Base-by-base conservation (phyloP, 2,113 vertebrate species). In the Emydocephalus ijimae region DNA sequence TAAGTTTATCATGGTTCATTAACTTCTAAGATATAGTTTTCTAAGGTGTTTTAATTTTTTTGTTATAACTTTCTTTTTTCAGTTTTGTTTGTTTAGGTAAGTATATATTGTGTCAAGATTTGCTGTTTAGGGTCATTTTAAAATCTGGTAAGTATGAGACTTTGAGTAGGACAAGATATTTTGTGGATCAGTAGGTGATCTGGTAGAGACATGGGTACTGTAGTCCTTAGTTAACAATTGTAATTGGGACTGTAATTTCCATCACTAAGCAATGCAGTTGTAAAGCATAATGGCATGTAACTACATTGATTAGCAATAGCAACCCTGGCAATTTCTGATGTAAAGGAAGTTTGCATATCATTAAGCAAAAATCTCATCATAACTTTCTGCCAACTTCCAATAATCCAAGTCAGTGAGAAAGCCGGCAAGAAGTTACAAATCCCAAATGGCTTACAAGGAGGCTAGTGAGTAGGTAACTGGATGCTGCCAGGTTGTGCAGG, bases 21-120 rank as follows among this genome's bases (percentile, higher is more conserved):
- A 94, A 93, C 89, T 10, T 93, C 4, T 0, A 94, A 95, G 95
- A 92, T 45, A 39, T 1, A 4, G 52, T 59, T 87, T 29, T 52
- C 23, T 88, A 48, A 1, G 3, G 89, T 93, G n/a, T 54, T 92
- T 45, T 85, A 3, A 0, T 20, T 59, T 4, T 3, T 0, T 18
- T 94, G 11, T 10, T 2, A 1, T 56, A 92, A 92, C n/a, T 90
- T 93, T 48, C 59, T 87, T 85, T 43, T 61, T 52, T 61, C 54
- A 86, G 23, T 59, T 85, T 86, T 23, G 5, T 89, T 14, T 94
- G 64, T 69, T 23, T 92, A 91, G 91, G 61, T 95, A 89, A 18
- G 0, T 43, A 21, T 7, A 57, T 9, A 29, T 11, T 0, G 11
- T 92, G 1, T 6, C 87, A 43, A 69, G 74, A 89, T 2, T 50